Evolutionary conservation across 30 jellyfish, hydroid and myxozoan species (phyloP), one percentile per base, ranked within the genome.

Genomic region (Aurelia sp.): DNA sequence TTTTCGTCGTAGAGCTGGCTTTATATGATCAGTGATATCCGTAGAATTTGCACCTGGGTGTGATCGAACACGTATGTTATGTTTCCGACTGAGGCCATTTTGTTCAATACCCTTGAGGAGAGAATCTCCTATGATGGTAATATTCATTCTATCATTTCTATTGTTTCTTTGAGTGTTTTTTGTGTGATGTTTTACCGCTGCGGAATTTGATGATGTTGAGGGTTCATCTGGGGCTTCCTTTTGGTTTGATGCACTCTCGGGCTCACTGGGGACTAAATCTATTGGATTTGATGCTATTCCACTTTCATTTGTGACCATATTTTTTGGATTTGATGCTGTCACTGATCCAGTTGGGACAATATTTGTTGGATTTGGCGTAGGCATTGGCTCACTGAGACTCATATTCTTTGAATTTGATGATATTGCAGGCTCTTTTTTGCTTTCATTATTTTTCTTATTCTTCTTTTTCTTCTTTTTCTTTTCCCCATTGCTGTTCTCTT

Each of bases 121-220:
- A 69, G 79, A 35, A 69, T 69, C 79, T 27, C 79, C 79, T 11
- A 35, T 69, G 79, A 69, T 69, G 79, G 79, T 69, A 69, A 69
- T 69, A 69, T 69, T 69, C 79, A 69, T 69, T 22, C 79, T 69
- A 22, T 69, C 79, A 5, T 69, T 69, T 22, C 48, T 37, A 37
- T 37, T 4, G 48, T 37, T 37, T 6, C 79, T 35, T 22, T 69
- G 62, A 59, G 27, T 69, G 79, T 69, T 15, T 5, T 40, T 59
- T 31, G 20, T 11, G 31, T n/a, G 16, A n/a, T 69, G 79, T 21
- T 16, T 64, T 9, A 16, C 35, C 40, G 6, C 74, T 16, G 40
- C 74, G n/a, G 74, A 20, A 64, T 64, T 64, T 64, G 74, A 16
- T 64, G 74, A 35, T 64, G 74, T 18, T 13, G 74, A 20, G 5